phyloP scores from a whole-genome alignment of 2,797 vertebrate genomes.

The Mallotus villosus region DNA sequence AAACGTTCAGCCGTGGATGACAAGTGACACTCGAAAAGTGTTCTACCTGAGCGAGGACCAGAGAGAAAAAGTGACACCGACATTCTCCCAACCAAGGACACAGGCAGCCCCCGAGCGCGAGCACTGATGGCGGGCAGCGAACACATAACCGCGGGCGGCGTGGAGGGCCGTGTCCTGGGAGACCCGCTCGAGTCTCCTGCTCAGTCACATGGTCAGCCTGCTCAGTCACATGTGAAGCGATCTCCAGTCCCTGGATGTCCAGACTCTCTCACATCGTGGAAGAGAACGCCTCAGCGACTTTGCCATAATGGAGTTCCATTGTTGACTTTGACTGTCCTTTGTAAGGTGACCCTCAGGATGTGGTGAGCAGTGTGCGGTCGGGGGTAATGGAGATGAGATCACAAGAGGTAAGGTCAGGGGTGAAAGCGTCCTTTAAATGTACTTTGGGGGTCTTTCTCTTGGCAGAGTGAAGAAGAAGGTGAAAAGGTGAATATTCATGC shows the following conservation, averaged over 20 bases:
- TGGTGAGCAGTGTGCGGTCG: neutral
- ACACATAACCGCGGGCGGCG: no score
- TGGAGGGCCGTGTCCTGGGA: neutral
- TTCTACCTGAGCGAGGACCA: no score
- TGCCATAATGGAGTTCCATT: constrained; percentile 13
- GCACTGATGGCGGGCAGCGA: neutral
- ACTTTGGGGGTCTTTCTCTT: neutral
- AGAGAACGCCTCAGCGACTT: constrained; percentile 14
- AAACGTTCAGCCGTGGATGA: no score
- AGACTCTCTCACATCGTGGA: constrained; percentile 3
- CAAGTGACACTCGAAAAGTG: no score
- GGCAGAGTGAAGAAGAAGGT: neutral
- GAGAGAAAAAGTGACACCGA: no score
- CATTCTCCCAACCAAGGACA: no score
- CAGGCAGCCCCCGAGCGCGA: no score
- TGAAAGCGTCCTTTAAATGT: neutral
- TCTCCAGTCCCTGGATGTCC: constrained; percentile 3
- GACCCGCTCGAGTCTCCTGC: neutral
- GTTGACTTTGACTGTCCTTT: constrained; percentile 36
- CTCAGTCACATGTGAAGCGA: constrained; percentile 19
- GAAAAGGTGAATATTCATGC: neutral
- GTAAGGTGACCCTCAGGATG: constrained; percentile 8
- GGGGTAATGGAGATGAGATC: constrained; percentile 30
- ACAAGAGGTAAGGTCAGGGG: neutral
- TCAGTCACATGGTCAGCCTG: constrained; percentile 21